These are phyloP conservation scores for Pardosa pseudoannulata DNA, from an alignment of 2,888 invertebrate species.

Conservation along the genomic window DNA sequence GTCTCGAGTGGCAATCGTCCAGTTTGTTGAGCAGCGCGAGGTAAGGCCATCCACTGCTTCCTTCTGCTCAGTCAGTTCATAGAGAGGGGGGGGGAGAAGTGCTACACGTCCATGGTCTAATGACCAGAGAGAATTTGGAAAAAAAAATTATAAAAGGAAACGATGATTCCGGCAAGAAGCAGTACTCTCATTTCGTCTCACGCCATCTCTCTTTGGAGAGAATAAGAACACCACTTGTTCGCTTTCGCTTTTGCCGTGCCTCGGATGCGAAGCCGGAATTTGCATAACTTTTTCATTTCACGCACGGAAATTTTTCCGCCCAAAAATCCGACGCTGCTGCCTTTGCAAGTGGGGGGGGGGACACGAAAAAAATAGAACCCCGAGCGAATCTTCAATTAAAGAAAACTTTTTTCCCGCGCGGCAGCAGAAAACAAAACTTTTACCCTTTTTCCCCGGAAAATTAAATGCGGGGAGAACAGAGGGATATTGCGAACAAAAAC, in stretches of 20 bases:
- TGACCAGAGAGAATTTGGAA: not conserved
- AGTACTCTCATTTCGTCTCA: not conserved
- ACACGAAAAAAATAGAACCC: not conserved
- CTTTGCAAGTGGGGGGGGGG: not conserved
- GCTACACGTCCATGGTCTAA: not conserved
- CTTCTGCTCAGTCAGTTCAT: too few relatives aligned
- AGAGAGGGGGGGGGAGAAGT: not conserved
- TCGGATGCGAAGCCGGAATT: slow-evolving; percentile 6
- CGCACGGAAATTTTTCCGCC: not conserved
- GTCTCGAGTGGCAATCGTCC: too few relatives aligned
- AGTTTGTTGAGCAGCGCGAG: too few relatives aligned
- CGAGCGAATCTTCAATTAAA: slow-evolving; percentile 57
- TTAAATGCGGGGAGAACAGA: slow-evolving; percentile 30
- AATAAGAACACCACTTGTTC: not conserved
- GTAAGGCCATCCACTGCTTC: too few relatives aligned
- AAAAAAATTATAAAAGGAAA: too few relatives aligned
- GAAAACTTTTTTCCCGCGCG: slow-evolving; percentile 42
- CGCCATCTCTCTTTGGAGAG: not conserved
- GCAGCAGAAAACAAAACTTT: slow-evolving; percentile 28
- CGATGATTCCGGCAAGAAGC: not conserved
- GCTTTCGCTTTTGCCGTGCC: not conserved
- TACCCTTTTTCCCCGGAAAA: slow-evolving; percentile 51
- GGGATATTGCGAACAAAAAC: not conserved
- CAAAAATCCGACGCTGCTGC: not conserved
- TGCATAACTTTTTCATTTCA: slow-evolving; percentile 30